These are phyloP conservation scores for Desoria tigrina DNA, from an alignment of 2,888 invertebrate genomes.

Conservation along the genomic window DNA sequence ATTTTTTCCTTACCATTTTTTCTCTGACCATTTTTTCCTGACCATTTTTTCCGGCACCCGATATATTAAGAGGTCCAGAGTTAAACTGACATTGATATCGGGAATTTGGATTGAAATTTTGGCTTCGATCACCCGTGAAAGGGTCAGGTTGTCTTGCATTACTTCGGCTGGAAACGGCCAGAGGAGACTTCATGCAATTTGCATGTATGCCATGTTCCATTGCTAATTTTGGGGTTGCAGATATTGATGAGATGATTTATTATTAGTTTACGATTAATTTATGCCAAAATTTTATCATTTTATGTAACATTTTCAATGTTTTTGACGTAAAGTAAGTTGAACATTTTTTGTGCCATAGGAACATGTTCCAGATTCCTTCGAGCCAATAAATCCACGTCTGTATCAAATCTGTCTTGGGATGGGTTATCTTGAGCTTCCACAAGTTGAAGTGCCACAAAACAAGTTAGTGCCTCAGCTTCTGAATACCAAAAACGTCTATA, in stretches of 20 bases:
- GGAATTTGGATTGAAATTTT: conserved; percentile 31
- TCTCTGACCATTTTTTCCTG: too few species aligned
- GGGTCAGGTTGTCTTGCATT: too few species aligned
- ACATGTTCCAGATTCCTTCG: conserved; percentile 70
- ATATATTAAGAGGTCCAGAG: too few species aligned
- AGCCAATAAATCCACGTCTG: conserved; percentile 70
- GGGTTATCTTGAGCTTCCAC: conserved; percentile 97
- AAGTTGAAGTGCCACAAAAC: conserved; percentile 76
- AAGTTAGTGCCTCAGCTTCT: conserved; percentile 76
- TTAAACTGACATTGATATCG: conserved; percentile 21
- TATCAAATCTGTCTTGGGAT: conserved; percentile 96
- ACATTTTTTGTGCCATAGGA: conserved; percentile 61
- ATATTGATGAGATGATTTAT: neutral
- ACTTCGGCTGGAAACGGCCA: too few species aligned
- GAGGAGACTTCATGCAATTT: neutral
- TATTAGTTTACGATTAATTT: neutral
- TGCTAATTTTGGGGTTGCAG: neutral
- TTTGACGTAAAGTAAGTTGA: neutral
- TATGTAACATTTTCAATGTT: neutral
- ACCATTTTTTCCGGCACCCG: too few species aligned
- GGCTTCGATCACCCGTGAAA: conserved; percentile 23
- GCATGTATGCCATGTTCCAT: neutral
- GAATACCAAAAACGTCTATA: conserved; percentile 89
- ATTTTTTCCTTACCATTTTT: too few species aligned
- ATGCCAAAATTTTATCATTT: neutral